These are phyloP conservation scores for Drosophila lowei DNA, from an alignment of 1,140 invertebrate species.

Conservation along the genomic window DNA sequence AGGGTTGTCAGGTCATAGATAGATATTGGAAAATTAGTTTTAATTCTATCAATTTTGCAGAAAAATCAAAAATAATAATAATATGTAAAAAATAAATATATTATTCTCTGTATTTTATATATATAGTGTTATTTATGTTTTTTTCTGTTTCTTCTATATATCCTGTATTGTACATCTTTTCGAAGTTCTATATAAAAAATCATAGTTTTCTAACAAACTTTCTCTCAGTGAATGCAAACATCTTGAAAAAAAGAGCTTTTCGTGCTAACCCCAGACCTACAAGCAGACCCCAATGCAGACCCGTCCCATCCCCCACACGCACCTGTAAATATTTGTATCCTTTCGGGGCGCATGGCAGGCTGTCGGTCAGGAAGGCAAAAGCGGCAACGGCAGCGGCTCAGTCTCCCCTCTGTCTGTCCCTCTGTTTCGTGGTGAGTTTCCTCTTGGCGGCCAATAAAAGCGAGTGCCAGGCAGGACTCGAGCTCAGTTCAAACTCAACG, in stretches of 20 bases:
- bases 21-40: not conserved
- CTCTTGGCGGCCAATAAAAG: slow-evolving; percentile 70
- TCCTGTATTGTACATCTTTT: too few relatives aligned
- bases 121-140: too few relatives aligned
- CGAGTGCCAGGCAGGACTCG: slow-evolving; percentile 23
- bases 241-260: slow-evolving; percentile 29
- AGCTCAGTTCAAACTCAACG: slow-evolving; percentile 73
- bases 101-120: too few relatives aligned
- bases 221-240: too few relatives aligned
- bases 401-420: not conserved
- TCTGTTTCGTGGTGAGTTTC: slow-evolving; percentile 65
- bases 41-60: too few relatives aligned
- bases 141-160: too few relatives aligned
- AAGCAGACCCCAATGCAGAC: too few relatives aligned
- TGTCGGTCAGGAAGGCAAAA: slow-evolving; percentile 40
- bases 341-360: slow-evolving; percentile 38
- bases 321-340: slow-evolving; percentile 78
- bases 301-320: slow-evolving; percentile 11
- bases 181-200: too few relatives aligned
- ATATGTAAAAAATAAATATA: too few relatives aligned
- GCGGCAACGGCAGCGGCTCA: not conserved
- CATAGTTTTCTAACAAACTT: too few relatives aligned
- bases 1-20: slow-evolving; percentile 45
- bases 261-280: slow-evolving; percentile 13
- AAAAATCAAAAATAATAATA: not conserved